Evolutionary conservation across 2,888 invertebrate species (phyloP).

Genomic region (Patella depressa): DNA sequence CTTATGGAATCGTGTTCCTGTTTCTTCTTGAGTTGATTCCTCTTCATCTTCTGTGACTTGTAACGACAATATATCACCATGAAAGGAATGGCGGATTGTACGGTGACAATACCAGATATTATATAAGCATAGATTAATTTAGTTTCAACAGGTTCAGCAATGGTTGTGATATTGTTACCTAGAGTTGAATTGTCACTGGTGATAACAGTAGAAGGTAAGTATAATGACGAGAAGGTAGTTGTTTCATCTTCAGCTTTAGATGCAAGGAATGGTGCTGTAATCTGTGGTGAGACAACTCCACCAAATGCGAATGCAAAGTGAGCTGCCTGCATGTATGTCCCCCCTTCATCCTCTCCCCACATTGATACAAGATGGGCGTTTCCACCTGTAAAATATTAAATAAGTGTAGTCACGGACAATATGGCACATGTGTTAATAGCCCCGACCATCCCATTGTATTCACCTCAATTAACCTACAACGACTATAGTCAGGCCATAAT

Average conservation of each 20-base stretch:
- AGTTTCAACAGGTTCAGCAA: constrained; percentile 11
- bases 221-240: neutral
- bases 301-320: constrained; percentile 73
- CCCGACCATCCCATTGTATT: no score
- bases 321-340: constrained; percentile 71
- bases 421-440: no score
- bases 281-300: constrained; percentile 71
- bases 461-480: no score
- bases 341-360: constrained; percentile 64
- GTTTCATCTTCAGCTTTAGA: constrained; percentile 16
- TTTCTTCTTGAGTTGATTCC: constrained; percentile 19
- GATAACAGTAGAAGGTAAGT: neutral
- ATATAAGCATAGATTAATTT: constrained; percentile 38
- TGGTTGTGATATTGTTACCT: constrained; percentile 8
- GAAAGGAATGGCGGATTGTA: constrained; percentile 31
- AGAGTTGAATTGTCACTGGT: neutral
- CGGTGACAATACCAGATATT: constrained; percentile 39
- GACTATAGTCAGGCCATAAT: no score
- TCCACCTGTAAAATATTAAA: constrained; percentile 49
- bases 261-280: constrained; percentile 71
- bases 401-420: no score
- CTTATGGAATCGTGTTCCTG: constrained; percentile 22
- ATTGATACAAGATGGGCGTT: constrained; percentile 68
- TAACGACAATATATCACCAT: constrained; percentile 32
- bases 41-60: constrained; percentile 22